Evolutionary conservation across 2,888 invertebrate species (phyloP).

Genomic region (Xestia ashworthii): DNA sequence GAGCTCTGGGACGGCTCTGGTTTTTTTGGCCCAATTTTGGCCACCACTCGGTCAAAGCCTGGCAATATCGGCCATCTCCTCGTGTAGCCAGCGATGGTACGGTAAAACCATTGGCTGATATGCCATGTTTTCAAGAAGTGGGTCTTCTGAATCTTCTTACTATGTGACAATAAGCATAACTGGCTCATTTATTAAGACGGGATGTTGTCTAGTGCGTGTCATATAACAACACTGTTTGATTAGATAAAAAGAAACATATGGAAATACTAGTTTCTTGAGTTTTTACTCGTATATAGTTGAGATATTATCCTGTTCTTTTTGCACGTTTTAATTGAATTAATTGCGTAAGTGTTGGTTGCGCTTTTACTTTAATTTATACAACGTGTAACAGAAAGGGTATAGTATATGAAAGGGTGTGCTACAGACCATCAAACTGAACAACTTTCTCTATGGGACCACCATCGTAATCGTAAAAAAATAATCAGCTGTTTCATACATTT

Average conservation of each 20-base stretch:
- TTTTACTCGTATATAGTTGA: neutral
- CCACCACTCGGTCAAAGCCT: too few relatives aligned
- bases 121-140: neutral
- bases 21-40: too few relatives aligned
- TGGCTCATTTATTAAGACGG: conserved; percentile 47
- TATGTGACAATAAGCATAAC: neutral
- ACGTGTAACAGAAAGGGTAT: too few relatives aligned
- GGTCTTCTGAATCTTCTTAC: conserved; percentile 21
- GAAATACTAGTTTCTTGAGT: conserved; percentile 29
- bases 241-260: conserved; percentile 46
- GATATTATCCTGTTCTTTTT: conserved; percentile 11
- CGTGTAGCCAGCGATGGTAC: too few relatives aligned
- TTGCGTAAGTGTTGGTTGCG: conserved; percentile 1
- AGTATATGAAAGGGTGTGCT: too few relatives aligned
- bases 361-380: conserved; percentile 22
- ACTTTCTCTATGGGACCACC: too few relatives aligned
- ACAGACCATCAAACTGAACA: too few relatives aligned
- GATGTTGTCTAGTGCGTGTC: conserved; percentile 58
- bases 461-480: too few relatives aligned
- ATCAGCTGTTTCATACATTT: too few relatives aligned
- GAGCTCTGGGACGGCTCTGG: too few relatives aligned
- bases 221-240: conserved; percentile 53
- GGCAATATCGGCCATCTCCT: too few relatives aligned
- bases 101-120: neutral
- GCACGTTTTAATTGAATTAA: conserved; percentile 29